These are phyloP conservation scores for Trididemnum nubilum DNA, from an alignment of 23 tunicate species.

Conservation along the genomic window DNA sequence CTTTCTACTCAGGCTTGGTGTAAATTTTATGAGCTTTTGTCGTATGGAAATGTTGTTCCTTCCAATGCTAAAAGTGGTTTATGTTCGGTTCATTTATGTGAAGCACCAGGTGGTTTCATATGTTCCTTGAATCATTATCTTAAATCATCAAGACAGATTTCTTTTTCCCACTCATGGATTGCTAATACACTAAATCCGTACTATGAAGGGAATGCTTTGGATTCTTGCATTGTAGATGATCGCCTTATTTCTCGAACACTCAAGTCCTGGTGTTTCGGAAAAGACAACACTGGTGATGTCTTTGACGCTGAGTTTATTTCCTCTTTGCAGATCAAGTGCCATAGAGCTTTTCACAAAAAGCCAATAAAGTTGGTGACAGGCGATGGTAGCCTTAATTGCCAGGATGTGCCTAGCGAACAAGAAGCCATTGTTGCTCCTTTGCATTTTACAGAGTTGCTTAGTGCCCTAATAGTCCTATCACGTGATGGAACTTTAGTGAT, in stretches of 20 bases:
- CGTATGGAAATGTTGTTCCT: slow-evolving; percentile 63
- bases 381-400: slow-evolving; percentile 87
- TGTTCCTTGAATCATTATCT: slow-evolving; percentile 77
- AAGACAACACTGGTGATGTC: slow-evolving; percentile 90
- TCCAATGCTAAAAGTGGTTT: neutral
- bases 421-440: slow-evolving; percentile 61
- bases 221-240: slow-evolving; percentile 82
- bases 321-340: slow-evolving; percentile 14
- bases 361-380: slow-evolving; percentile 61
- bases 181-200: slow-evolving; percentile 91
- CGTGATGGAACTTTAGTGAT: slow-evolving; percentile 68
- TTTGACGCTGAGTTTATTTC: slow-evolving; percentile 34
- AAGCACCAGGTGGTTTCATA: slow-evolving; percentile 98
- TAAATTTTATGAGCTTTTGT: slow-evolving; percentile 89
- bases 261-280: slow-evolving; percentile 85
- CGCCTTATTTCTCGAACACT: slow-evolving; percentile 70
- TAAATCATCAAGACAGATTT: neutral
- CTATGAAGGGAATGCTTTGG: slow-evolving; percentile 86
- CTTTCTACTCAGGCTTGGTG: slow-evolving; percentile 97
- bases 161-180: slow-evolving; percentile 60
- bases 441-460: slow-evolving; percentile 56
- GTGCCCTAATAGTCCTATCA: slow-evolving; percentile 42
- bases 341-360: slow-evolving; percentile 19
- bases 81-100: slow-evolving; percentile 86
- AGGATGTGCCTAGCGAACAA: slow-evolving; percentile 65